Base-by-base conservation (phyloP, 1,140 invertebrate species). In the Acarapis woodi region DNA sequence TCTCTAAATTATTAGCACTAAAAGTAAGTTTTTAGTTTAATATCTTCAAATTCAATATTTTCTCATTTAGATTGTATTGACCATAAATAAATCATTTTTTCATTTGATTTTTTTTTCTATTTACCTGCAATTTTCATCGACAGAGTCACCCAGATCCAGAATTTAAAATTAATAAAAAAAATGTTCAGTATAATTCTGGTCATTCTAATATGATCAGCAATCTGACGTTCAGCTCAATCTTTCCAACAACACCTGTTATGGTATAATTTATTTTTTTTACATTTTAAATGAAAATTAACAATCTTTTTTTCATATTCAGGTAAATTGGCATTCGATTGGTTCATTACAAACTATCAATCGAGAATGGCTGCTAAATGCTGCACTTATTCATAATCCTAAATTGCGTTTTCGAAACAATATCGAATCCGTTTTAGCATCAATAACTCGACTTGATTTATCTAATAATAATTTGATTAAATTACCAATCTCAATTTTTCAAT, bases 361-460 rank as follows among this genome's bases (percentile, higher is more conserved):
- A 22, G 68, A 77, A 35, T 94, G 83, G 80, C 51, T 96, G 6
- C 51, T 63, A 9, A 70, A 71, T 43, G 78, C 80, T 1, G 73
- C 77, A 3, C 51, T 83, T 19, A 66, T 72, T 41, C 66, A 83
- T 0, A 88, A 88, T 54, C 69, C 70, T 18, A 74, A 73, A 48
- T 52, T 90, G n/a, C 64, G 65, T 46, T 53, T 68, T 21, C 37
- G 30, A 24, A 18, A 35, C 8, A 10, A 19, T 2, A 37, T 47
- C 28, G 45, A 48, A 10, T 65, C 68, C 42, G 57, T 75, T 19
- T 70, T 93, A 1, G 73, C 72, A 44, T 79, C 83, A 0, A 74
- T 97, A 16, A 97, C 88, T 0, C 64, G 83, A 28, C 59, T 97
- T 5, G 88, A 97, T 54, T 64, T 97, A 10, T 90, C 87, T 2